phyloP scores from a whole-genome alignment of 2,888 invertebrate species.

The Eupeodes luniger region DNA sequence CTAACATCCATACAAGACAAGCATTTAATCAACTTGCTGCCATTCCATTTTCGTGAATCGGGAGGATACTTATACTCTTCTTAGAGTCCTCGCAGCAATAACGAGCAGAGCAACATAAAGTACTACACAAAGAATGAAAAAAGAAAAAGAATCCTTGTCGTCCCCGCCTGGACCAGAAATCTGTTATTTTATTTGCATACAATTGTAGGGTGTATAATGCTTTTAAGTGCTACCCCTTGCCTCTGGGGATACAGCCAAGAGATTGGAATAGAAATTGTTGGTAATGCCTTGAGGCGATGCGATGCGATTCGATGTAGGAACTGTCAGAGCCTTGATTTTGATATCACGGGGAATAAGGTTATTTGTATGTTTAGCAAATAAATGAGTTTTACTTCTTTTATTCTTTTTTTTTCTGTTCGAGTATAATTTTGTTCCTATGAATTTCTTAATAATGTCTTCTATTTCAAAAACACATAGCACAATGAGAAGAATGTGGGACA shows the following conservation, averaged over 20 bases:
- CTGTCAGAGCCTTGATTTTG: slow-evolving; percentile 71
- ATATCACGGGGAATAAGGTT: slow-evolving; percentile 67
- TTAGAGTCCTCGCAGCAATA: slow-evolving; percentile 42
- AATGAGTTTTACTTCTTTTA: slow-evolving; percentile 64
- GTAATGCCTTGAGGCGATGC: slow-evolving; percentile 55
- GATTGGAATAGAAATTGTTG: slow-evolving; percentile 49
- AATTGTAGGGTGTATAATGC: slow-evolving; percentile 66
- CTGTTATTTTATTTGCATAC: slow-evolving; percentile 73
- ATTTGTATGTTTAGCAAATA: slow-evolving; percentile 68
- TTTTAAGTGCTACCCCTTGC: slow-evolving; percentile 66
- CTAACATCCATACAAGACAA: slow-evolving; percentile 71
- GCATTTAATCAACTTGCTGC: slow-evolving; percentile 75
- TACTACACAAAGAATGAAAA: background rate
- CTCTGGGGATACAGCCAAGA: slow-evolving; percentile 30
- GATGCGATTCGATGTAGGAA: slow-evolving; percentile 27
- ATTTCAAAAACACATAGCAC: slow-evolving; percentile 1
- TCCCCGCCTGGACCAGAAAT: slow-evolving; percentile 65
- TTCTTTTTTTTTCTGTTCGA: slow-evolving; percentile 24
- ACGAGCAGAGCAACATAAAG: slow-evolving; percentile 15
- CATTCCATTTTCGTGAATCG: slow-evolving; percentile 60
- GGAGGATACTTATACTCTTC: slow-evolving; percentile 44
- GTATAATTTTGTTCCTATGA: slow-evolving; percentile 1
- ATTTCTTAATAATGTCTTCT: slow-evolving; percentile 1
- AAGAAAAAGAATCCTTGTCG: slow-evolving; percentile 37
- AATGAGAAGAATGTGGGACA: background rate